Evolutionary conservation across 2,888 invertebrate genomes (phyloP).

Genomic region (Cataglyphis albicans): DNA sequence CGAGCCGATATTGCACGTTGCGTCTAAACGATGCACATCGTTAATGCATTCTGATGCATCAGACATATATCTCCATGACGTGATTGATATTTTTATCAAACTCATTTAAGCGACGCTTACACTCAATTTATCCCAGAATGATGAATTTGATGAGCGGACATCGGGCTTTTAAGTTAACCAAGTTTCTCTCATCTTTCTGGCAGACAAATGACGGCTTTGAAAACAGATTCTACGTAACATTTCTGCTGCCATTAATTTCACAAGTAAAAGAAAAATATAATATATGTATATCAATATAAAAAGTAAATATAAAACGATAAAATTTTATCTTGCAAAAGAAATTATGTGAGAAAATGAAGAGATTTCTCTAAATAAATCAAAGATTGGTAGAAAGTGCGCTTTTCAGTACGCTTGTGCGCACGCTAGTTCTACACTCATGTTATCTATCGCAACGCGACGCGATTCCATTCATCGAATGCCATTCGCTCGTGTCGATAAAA

Average conservation of each 20-base stretch:
- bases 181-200: slow-evolving; percentile 21
- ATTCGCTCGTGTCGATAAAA: not conserved
- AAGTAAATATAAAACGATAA: not conserved
- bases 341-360: not conserved
- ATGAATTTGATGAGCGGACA: slow-evolving; percentile 39
- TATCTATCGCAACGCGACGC: not conserved
- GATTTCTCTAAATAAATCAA: not conserved
- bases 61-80: slow-evolving; percentile 6
- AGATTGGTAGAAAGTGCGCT: not conserved
- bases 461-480: not conserved
- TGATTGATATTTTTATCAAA: slow-evolving; percentile 55
- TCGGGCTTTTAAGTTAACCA: slow-evolving; percentile 36
- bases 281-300: not conserved
- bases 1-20: slow-evolving; percentile 31
- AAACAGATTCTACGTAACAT: not conserved
- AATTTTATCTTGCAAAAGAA: not conserved
- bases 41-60: slow-evolving; percentile 34
- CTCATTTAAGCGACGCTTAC: slow-evolving; percentile 23
- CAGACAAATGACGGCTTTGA: slow-evolving; percentile 1
- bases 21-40: slow-evolving; percentile 26
- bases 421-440: not conserved
- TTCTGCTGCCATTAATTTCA: not conserved
- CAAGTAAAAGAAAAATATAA: not conserved
- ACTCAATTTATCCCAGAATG: slow-evolving; percentile 20
- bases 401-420: not conserved